Evolutionary conservation across 2,888 invertebrate species (phyloP), one percentile per base, ranked within the genome.

Genomic region (Sthenelais limicola): DNA sequence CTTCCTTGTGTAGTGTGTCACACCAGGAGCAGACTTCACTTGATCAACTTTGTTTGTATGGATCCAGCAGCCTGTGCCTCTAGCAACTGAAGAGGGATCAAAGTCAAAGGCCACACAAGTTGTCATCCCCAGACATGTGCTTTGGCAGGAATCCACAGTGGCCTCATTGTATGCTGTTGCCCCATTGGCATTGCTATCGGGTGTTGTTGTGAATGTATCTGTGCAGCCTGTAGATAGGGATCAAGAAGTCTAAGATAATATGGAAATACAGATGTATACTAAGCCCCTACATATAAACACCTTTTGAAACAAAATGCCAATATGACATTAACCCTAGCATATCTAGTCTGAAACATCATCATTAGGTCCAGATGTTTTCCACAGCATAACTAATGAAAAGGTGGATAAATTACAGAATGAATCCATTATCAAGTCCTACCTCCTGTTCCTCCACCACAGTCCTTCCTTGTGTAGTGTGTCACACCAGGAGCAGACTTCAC

Each of bases 61-160:
- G 32, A 54, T 54, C 54, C 54, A 54, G n/a, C 54, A 54, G 9
- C 32, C 32, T 9, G 7, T 3, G 9, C 30, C 5, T 4, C 30
- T 26, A 9, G 12, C 5, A 7, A 26, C 5, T n/a, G n/a, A n/a
- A n/a, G n/a, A n/a, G 30, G 24, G 12, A 32, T 54, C 54, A 54
- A 54, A 54, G 54, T 54, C 54, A 54, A 54, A 54, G 5, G 54
- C 54, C 12, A 54, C 54, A 54, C 54, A 54, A 5, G 24, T n/a
- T 3, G 24, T 4, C 54, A 54, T 54, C 7, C 30, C 26, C 30
- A 54, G 54, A 54, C 54, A 54, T n/a, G 7, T 54, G 15, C 9
- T 26, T n/a, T 54, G 54, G n/a, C 54, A 54, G 4, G 28, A 21
- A 7, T n/a, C 30, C 4, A 54, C 54, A 7, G 54, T 54, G n/a